These are phyloP conservation scores for Cherax quadricarinatus DNA, from an alignment of 1,140 invertebrate species.

Conservation along the genomic window DNA sequence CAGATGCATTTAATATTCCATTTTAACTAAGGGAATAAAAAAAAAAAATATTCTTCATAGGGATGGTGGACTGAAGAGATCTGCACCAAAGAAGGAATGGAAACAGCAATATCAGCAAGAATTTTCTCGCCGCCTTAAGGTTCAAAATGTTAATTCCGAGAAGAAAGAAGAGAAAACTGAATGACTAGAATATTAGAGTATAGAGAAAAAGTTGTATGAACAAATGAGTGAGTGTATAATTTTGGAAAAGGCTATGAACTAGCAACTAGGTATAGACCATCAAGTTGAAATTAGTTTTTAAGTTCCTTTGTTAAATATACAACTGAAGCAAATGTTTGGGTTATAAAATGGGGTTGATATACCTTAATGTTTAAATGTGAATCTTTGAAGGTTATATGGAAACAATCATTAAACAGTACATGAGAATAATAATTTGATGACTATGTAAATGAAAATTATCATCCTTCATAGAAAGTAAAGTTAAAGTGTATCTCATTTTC, in stretches of 20 bases:
- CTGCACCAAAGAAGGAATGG: slow-evolving; percentile 73
- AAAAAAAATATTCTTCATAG: slow-evolving; percentile 11
- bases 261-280: too few relatives aligned
- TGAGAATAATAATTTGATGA: not conserved
- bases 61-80: slow-evolving; percentile 73
- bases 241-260: not conserved
- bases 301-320: not conserved
- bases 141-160: slow-evolving; percentile 54
- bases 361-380: not conserved
- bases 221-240: not conserved
- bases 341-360: not conserved
- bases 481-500: not conserved
- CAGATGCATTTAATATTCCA: too few relatives aligned
- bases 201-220: slow-evolving; percentile 7
- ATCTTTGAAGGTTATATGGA: too few relatives aligned
- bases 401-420: not conserved
- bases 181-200: slow-evolving; percentile 51
- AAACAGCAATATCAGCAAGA: slow-evolving; percentile 73
- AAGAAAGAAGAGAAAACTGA: slow-evolving; percentile 66
- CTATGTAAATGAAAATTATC: not conserved
- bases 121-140: slow-evolving; percentile 71
- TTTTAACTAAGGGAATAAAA: too few relatives aligned
- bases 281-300: too few relatives aligned
- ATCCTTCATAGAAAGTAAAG: not conserved
- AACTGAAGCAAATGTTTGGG: not conserved